These are phyloP conservation scores for Sebastes schlegelii DNA, from an alignment of 2,113 vertebrate genomes.

Conservation along the genomic window DNA sequence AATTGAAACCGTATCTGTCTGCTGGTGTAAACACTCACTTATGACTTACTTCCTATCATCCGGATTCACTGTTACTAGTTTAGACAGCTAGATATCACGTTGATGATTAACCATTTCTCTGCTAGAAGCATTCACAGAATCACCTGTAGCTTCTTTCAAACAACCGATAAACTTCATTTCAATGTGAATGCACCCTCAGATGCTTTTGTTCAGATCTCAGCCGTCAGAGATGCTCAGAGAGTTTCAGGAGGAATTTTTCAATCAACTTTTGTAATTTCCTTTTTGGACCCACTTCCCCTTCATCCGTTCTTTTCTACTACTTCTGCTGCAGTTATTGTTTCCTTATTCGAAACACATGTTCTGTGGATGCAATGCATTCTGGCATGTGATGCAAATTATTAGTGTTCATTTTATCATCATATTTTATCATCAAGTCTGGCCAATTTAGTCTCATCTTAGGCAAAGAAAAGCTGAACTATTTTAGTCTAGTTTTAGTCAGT, in stretches of 20 bases:
- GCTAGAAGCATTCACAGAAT: not conserved
- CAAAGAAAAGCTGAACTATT: too few relatives aligned
- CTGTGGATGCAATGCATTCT: not conserved
- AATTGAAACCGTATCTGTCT: slow-evolving; percentile 59
- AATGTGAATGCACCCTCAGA: not conserved
- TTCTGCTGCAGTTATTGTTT: slow-evolving; percentile 8
- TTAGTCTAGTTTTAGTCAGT: too few relatives aligned
- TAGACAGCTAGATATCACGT: fast-evolving
- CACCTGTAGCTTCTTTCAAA: not conserved
- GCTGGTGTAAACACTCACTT: slow-evolving; percentile 61
- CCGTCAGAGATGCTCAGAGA: not conserved
- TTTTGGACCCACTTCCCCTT: slow-evolving; percentile 8
- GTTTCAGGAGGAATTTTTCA: not conserved
- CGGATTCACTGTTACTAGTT: slow-evolving; percentile 20
- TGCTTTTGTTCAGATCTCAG: not conserved
- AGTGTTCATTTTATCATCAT: too few relatives aligned
- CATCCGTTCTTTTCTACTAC: not conserved
- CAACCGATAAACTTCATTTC: not conserved
- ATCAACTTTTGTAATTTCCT: slow-evolving; percentile 49
- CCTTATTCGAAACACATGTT: slow-evolving; percentile 44
- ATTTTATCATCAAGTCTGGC: too few relatives aligned
- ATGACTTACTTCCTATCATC: slow-evolving; percentile 59
- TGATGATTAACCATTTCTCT: not conserved
- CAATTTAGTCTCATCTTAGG: too few relatives aligned
- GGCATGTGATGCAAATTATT: not conserved